phyloP scores from a whole-genome alignment of 1,140 invertebrate genomes.

The Trialeurodes vaporariorum region DNA sequence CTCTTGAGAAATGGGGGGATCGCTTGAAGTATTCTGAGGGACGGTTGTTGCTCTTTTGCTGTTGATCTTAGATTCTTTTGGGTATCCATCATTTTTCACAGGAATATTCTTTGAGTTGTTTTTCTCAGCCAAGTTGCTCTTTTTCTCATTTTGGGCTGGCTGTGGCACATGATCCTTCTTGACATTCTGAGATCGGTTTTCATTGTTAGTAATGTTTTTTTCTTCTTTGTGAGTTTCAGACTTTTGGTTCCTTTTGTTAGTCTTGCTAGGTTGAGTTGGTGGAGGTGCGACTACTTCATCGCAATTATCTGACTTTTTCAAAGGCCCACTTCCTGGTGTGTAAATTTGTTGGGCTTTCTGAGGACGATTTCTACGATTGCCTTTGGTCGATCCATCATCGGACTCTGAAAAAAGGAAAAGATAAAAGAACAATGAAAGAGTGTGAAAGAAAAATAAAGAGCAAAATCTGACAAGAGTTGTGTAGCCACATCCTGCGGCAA shows the following conservation, averaged over 20 bases:
- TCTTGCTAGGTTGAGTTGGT: background rate
- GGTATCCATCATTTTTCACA: no score
- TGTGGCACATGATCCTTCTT: background rate
- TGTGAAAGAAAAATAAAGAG: no score
- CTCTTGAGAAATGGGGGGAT: background rate
- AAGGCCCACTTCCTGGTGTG: constrained; percentile 46
- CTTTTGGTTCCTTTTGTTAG: background rate
- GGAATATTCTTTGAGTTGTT: background rate
- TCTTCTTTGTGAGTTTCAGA: background rate
- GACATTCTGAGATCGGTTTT: background rate
- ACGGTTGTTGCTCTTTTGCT: background rate
- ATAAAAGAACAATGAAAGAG: no score
- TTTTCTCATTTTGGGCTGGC: background rate
- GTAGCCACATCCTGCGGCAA: no score
- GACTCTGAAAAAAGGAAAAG: background rate
- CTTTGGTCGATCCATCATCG: background rate
- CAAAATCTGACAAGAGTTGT: no score
- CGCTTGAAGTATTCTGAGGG: background rate
- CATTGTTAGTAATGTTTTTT: background rate
- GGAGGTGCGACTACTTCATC: background rate
- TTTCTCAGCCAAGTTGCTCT: background rate
- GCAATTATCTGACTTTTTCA: constrained; percentile 38
- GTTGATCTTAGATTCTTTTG: no score
- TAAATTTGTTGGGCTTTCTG: constrained; percentile 37
- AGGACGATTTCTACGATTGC: constrained; percentile 18